Conservation (phyloP, 2,888 invertebrate genomes). For the Tenthredo scrophulariae region DNA sequence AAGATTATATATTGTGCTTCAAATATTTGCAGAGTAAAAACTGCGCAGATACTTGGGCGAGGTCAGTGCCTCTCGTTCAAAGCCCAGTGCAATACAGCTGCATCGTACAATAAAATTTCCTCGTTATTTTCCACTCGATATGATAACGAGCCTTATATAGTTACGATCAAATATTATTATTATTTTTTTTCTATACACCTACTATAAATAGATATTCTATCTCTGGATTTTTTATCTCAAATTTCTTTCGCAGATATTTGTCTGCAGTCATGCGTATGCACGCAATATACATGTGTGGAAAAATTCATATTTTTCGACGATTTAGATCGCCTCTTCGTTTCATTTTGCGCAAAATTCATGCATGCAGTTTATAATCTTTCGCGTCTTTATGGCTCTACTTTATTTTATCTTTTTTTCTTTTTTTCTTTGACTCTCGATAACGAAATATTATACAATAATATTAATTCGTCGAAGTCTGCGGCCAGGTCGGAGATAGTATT, state of each 20-base stretch:
- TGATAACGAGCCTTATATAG: constrained; percentile 31
- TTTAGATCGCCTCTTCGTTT: background rate
- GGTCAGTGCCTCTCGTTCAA: constrained; percentile 43
- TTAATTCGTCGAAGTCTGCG: background rate
- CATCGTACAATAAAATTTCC: constrained; percentile 11
- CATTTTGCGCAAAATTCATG: too few relatives aligned
- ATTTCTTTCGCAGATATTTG: background rate
- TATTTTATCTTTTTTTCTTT: background rate
- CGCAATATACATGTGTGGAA: too few relatives aligned
- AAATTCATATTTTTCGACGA: too few relatives aligned
- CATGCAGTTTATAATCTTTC: background rate
- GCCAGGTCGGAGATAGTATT: background rate
- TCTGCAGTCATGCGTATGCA: too few relatives aligned
- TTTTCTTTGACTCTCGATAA: background rate
- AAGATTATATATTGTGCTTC: background rate
- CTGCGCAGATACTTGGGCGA: constrained; percentile 53
- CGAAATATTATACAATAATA: background rate
- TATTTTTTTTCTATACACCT: background rate
- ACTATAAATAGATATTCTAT: background rate
- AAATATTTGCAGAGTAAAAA: constrained; percentile 52
- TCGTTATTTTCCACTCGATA: constrained; percentile 36
- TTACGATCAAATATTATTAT: background rate
- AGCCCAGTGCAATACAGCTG: background rate
- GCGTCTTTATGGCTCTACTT: background rate
- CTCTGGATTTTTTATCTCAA: background rate